phyloP scores from a whole-genome alignment of 2,113 vertebrate genomes.

The rat (Rattus norvegicus) region GRCr8 NC_086037.1:163501-164000 shows the following conservation, averaged over 20 bases:
- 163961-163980: not conserved
- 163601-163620: not conserved
- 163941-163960: not conserved
- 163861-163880: not conserved
- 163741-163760: not conserved
- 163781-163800: not conserved
- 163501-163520: not conserved
- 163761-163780: not conserved
- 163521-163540: not conserved
- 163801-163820: not conserved
- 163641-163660: not conserved
- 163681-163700: not conserved
- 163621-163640: not conserved
- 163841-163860: not conserved
- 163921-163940: not conserved
- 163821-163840: not conserved
- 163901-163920: not conserved
- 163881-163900: not conserved
- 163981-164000: not conserved
- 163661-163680: rapidly evolving
- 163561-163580: not conserved
- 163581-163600: not conserved
- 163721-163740: rapidly evolving
- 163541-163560: not conserved
- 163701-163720: not conserved